Evolutionary conservation across 2,797 vertebrate species (phyloP).

Genomic region (Pteropus rufus): DNA sequence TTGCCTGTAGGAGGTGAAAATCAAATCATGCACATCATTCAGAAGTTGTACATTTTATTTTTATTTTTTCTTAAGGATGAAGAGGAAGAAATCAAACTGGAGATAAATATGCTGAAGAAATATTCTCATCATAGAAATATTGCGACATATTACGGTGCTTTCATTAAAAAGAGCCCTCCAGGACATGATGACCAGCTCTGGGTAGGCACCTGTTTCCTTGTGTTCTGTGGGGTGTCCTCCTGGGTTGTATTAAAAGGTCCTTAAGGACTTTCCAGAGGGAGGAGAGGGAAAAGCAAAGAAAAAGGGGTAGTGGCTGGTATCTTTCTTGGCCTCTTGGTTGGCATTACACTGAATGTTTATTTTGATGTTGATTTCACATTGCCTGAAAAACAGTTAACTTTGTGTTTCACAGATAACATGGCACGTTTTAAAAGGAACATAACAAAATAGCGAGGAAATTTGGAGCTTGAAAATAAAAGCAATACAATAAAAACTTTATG

Average conservation of each 20-base stretch:
- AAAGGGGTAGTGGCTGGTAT: too few relatives aligned
- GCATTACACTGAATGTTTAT: background rate
- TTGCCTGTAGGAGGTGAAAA: background rate
- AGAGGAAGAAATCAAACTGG: constrained; percentile 99
- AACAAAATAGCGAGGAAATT: constrained; percentile 18
- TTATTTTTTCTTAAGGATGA: constrained; percentile 82
- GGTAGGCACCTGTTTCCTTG: constrained; percentile 83
- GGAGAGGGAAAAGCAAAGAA: background rate
- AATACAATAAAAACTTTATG: background rate
- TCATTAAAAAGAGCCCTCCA: constrained; percentile 98
- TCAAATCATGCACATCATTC: background rate
- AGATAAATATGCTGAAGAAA: constrained; percentile 99
- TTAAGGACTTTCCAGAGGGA: background rate
- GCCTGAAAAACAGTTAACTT: background rate
- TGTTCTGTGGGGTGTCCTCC: background rate
- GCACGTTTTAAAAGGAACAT: constrained; percentile 30
- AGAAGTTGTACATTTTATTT: background rate
- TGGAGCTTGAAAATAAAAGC: constrained; percentile 55
- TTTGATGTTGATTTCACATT: background rate
- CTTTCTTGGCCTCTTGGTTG: background rate
- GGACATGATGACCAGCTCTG: constrained; percentile 97
- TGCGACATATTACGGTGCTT: constrained; percentile 98
- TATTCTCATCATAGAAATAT: constrained; percentile 99
- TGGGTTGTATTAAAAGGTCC: background rate
- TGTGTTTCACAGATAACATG: constrained; percentile 41